These are phyloP conservation scores for Tachycineta bicolor DNA, from an alignment of 2,113 vertebrate genomes.

Conservation along the genomic window DNA sequence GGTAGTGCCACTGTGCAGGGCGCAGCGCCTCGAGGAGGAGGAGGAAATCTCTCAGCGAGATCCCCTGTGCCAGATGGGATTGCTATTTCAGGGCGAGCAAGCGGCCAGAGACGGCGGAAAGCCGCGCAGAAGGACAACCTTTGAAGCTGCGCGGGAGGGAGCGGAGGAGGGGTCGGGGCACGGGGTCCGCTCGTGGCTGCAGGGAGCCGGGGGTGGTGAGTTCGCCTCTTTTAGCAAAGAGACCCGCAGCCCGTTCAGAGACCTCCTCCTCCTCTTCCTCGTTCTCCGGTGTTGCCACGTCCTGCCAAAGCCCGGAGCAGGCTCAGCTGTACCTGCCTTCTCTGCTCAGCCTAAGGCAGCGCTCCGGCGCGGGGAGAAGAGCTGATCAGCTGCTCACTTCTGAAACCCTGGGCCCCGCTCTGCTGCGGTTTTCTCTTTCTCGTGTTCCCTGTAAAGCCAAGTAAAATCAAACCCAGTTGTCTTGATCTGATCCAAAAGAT, in stretches of 20 bases:
- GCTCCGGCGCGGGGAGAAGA: background rate
- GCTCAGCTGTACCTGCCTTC: background rate
- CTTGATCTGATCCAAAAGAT: slow-evolving; percentile 46
- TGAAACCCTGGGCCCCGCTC: slow-evolving; percentile 17
- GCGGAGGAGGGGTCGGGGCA: background rate
- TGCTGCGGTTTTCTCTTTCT: background rate
- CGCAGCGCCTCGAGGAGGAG: background rate
- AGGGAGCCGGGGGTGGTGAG: background rate
- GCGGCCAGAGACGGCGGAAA: background rate
- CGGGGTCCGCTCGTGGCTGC: background rate
- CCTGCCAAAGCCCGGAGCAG: background rate
- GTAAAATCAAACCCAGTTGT: slow-evolving; percentile 53
- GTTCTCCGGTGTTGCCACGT: background rate
- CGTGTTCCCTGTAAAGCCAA: background rate
- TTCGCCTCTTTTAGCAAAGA: background rate
- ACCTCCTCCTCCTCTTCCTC: background rate
- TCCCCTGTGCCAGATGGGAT: background rate
- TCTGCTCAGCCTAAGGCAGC: background rate
- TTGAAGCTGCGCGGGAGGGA: background rate
- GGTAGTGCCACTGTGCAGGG: background rate
- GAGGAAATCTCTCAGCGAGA: background rate
- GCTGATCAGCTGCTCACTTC: background rate
- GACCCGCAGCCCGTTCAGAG: background rate
- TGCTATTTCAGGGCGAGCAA: background rate
- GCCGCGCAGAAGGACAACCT: background rate